Conservation (phyloP, 2,113 vertebrate genomes). For the Saccopteryx leptura region DNA sequence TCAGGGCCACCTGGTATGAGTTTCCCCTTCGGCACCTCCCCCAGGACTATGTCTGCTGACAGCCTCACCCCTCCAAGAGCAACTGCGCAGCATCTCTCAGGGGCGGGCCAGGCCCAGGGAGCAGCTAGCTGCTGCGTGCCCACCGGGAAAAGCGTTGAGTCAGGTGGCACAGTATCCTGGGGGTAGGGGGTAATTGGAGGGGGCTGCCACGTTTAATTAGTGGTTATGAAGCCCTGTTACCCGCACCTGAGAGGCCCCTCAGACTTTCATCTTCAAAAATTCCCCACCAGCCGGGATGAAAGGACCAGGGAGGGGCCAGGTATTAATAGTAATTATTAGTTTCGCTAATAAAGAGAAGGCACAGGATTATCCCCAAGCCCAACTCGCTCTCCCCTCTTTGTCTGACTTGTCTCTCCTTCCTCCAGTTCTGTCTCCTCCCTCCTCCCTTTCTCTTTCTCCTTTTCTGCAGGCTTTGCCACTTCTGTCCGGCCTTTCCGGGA, state of each 20-base stretch:
- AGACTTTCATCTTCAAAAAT: constrained; percentile 77
- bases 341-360: constrained; percentile 70
- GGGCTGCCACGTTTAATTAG: constrained; percentile 73
- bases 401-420: neutral
- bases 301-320: constrained; percentile 64
- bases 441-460: neutral
- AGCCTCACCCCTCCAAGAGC: neutral
- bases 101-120: neutral
- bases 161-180: constrained; percentile 3
- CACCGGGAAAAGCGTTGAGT: constrained; percentile 59
- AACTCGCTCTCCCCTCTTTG: neutral
- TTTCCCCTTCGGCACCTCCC: constrained; percentile 54
- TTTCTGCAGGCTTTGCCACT: neutral
- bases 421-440: neutral
- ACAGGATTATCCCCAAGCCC: constrained; percentile 27
- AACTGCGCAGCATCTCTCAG: neutral
- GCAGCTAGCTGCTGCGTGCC: neutral
- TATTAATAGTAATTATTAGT: constrained; percentile 81
- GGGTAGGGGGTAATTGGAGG: neutral
- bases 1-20: constrained; percentile 56
- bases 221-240: constrained; percentile 52
- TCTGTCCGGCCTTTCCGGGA: neutral
- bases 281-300: constrained; percentile 75
- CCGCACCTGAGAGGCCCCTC: constrained; percentile 48
- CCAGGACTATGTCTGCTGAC: neutral